phyloP scores from a whole-genome alignment of 2,888 invertebrate species.

The Tachina fera region DNA sequence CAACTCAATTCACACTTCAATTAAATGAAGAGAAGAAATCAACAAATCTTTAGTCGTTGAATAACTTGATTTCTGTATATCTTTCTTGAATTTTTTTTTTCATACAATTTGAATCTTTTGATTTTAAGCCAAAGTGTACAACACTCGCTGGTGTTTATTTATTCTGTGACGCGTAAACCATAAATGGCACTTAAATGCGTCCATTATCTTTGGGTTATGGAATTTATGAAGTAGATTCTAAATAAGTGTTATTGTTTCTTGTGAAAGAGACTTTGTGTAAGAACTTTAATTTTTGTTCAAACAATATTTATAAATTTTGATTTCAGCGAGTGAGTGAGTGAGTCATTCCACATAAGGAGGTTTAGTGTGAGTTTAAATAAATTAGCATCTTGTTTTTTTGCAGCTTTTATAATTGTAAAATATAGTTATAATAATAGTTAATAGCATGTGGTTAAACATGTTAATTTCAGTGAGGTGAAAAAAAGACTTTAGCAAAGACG shows the following conservation, averaged over 20 bases:
- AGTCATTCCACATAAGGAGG: conserved; percentile 22
- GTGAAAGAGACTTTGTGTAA: conserved; percentile 69
- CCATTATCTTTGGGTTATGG: conserved; percentile 75
- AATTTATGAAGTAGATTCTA: conserved; percentile 79
- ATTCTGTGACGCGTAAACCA: conserved; percentile 17
- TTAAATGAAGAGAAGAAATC: conserved; percentile 54
- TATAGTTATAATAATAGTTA: conserved; percentile 14
- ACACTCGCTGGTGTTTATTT: conserved; percentile 44
- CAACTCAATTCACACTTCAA: conserved; percentile 58
- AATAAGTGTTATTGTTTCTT: conserved; percentile 79
- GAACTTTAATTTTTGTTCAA: conserved; percentile 20
- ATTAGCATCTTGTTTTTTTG: conserved; percentile 20
- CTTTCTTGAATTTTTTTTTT: not conserved
- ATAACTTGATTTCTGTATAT: conserved; percentile 34
- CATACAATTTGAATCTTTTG: conserved; percentile 37
- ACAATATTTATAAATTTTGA: conserved; percentile 27
- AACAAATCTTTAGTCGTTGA: conserved; percentile 42
- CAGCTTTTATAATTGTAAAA: not conserved
- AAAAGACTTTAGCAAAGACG: not conserved
- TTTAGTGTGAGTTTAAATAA: conserved; percentile 2
- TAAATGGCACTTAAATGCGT: conserved; percentile 57
- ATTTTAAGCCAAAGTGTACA: not conserved
- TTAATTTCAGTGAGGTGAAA: not conserved
- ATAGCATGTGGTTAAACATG: conserved; percentile 3
- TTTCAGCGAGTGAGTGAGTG: conserved; percentile 9